phyloP scores from a whole-genome alignment of 2,888 invertebrate species.

The Plebejus anna region DNA sequence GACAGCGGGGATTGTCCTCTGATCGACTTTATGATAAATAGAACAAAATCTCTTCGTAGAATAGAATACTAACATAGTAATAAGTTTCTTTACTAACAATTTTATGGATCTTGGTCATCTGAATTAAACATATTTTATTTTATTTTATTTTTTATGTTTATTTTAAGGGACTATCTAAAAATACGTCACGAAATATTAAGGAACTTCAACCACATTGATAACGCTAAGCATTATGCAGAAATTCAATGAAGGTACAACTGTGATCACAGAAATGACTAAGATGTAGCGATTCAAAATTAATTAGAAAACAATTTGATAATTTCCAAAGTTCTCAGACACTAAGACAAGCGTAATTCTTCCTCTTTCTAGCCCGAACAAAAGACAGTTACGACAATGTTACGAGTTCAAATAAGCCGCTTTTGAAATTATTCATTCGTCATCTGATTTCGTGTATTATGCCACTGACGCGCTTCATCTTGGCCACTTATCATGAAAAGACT shows the following conservation, averaged over 20 bases:
- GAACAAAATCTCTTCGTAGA: too few species aligned
- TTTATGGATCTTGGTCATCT: too few species aligned
- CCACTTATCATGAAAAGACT: constrained; percentile 75
- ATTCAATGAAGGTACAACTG: neutral
- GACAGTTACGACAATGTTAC: constrained; percentile 47
- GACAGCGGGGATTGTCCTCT: too few species aligned
- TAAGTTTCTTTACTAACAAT: too few species aligned
- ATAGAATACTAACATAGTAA: too few species aligned
- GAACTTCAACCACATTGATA: neutral
- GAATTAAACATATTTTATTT: too few species aligned
- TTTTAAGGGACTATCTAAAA: too few species aligned
- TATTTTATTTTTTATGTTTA: too few species aligned
- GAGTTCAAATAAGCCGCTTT: constrained; percentile 50
- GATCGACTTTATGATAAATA: too few species aligned
- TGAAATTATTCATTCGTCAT: constrained; percentile 60
- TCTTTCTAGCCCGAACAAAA: constrained; percentile 35
- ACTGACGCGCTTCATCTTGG: constrained; percentile 68
- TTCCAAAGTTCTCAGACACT: constrained; percentile 25
- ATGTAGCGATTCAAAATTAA: neutral
- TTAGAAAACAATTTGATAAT: constrained; percentile 27
- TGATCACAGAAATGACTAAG: neutral
- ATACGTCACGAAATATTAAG: neutral
- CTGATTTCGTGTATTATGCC: constrained; percentile 68
- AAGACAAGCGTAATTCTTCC: constrained; percentile 29
- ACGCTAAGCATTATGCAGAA: neutral